Evolutionary conservation across 2,888 invertebrate species (phyloP).

Genomic region (Deroplatys truncata): DNA sequence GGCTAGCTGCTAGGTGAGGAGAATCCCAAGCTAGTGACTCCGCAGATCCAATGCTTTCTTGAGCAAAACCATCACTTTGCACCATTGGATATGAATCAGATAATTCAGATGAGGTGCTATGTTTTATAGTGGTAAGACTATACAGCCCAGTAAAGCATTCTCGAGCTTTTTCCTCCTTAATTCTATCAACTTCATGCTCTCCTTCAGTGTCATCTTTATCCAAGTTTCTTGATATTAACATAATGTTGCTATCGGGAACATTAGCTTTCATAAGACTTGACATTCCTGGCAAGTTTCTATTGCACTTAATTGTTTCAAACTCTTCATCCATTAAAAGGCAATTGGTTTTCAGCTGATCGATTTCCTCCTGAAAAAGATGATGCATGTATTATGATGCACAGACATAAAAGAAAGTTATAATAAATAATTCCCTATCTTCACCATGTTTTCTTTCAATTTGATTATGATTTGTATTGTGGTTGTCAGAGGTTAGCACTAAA

Average conservation of each 20-base stretch:
- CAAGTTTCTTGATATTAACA: neutral
- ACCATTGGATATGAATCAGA: constrained; percentile 30
- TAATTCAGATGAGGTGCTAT: constrained; percentile 34
- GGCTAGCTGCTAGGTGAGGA: constrained; percentile 28
- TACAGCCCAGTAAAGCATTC: constrained; percentile 35
- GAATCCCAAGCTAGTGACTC: constrained; percentile 36
- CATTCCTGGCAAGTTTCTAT: constrained; percentile 36
- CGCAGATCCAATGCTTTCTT: constrained; percentile 28
- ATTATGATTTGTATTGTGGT: no score
- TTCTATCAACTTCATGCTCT: neutral
- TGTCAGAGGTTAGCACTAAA: no score
- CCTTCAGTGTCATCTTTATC: constrained; percentile 13
- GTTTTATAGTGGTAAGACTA: constrained; percentile 35
- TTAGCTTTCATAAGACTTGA: constrained; percentile 35
- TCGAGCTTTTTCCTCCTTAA: constrained; percentile 30
- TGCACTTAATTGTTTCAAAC: constrained; percentile 36
- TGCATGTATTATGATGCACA: neutral
- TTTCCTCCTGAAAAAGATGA: constrained; percentile 34
- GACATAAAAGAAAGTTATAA: no score
- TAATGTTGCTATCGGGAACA: neutral
- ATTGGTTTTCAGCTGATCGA: constrained; percentile 37
- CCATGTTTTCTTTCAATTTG: no score
- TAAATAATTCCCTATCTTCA: no score
- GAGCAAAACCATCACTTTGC: neutral
- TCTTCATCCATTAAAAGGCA: constrained; percentile 38